Evolutionary conservation across 2,797 vertebrate genomes (phyloP).

Genomic region (Adrianichthys oophorus): DNA sequence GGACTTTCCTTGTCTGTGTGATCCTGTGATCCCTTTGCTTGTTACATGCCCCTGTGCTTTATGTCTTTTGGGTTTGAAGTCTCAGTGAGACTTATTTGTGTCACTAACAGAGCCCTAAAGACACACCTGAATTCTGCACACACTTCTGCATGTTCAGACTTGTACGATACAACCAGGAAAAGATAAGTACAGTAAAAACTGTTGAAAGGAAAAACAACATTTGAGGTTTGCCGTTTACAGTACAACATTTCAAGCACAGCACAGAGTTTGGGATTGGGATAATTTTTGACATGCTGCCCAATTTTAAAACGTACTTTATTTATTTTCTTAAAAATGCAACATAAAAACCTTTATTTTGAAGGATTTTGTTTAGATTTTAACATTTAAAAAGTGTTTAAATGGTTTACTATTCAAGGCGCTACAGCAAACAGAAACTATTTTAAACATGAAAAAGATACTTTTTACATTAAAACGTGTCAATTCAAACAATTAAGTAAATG

Average conservation of each 20-base stretch:
- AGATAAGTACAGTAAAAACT: slow-evolving; percentile 33
- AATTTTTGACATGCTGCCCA: too few species aligned
- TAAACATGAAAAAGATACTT: too few species aligned
- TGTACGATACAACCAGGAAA: slow-evolving; percentile 28
- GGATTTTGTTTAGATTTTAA: too few species aligned
- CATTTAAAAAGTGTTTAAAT: not conserved
- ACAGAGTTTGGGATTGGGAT: not conserved
- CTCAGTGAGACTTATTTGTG: slow-evolving; percentile 71
- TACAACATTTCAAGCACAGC: not conserved
- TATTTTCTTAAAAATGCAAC: too few species aligned
- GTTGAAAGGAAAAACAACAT: slow-evolving; percentile 9
- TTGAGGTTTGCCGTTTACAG: slow-evolving; percentile 3
- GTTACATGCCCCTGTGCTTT: slow-evolving; percentile 46
- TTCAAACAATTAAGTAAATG: too few species aligned
- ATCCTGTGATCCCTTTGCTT: slow-evolving; percentile 32
- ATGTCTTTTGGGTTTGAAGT: slow-evolving; percentile 46
- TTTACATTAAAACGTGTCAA: too few species aligned
- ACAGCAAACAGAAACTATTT: too few species aligned
- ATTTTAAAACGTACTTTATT: too few species aligned
- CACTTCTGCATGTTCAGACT: slow-evolving; percentile 43
- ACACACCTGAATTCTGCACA: slow-evolving; percentile 31
- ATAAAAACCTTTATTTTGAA: not conserved
- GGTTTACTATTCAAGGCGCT: not conserved
- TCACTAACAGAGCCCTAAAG: slow-evolving; percentile 33
- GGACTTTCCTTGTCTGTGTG: slow-evolving; percentile 29